A percentile compares a stretch with the other conserved stretches of the same genome.
phyloP scores from a whole-genome alignment of 2,888 invertebrate genomes.

The Parascotia fuliginaria region DNA sequence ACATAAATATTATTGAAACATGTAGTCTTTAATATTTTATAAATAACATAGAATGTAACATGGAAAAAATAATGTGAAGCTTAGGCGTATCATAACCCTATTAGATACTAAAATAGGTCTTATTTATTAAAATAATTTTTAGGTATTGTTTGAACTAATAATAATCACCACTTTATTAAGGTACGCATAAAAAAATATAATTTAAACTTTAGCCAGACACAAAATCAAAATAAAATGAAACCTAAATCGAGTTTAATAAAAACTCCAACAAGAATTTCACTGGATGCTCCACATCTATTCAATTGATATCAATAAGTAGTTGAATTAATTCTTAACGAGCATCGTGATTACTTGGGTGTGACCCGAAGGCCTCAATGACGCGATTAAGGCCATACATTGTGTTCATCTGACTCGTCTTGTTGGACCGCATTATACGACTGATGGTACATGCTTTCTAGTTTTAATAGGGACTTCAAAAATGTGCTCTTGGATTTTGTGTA shows the following conservation, averaged over 20 bases:
- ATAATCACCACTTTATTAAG: too few relatives aligned
- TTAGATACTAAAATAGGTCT: too few relatives aligned
- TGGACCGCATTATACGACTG: conserved; percentile 24
- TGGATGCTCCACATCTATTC: conserved; percentile 50
- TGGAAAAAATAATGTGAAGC: too few relatives aligned
- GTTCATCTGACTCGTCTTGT: conserved; percentile 41
- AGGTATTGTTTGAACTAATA: too few relatives aligned
- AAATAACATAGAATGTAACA: too few relatives aligned
- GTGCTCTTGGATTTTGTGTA: background rate
- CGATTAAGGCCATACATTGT: conserved; percentile 62
- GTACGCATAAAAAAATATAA: too few relatives aligned
- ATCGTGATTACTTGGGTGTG: conserved; percentile 49
- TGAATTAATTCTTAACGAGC: conserved; percentile 63
- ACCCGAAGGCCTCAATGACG: conserved; percentile 46
- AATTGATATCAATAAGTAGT: conserved; percentile 61
- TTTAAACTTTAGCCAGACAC: background rate
- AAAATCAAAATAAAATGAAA: conserved; percentile 7
- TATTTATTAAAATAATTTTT: too few relatives aligned
- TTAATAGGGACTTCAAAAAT: conserved; percentile 13
- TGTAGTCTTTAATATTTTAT: too few relatives aligned
- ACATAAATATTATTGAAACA: too few relatives aligned
- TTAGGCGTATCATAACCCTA: too few relatives aligned
- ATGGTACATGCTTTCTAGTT: conserved; percentile 40
- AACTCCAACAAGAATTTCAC: conserved; percentile 40
- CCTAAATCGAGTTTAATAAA: conserved; percentile 35